These are phyloP conservation scores for Andrena haemorrhoa DNA, from an alignment of 2,888 invertebrate species.

Conservation along the genomic window DNA sequence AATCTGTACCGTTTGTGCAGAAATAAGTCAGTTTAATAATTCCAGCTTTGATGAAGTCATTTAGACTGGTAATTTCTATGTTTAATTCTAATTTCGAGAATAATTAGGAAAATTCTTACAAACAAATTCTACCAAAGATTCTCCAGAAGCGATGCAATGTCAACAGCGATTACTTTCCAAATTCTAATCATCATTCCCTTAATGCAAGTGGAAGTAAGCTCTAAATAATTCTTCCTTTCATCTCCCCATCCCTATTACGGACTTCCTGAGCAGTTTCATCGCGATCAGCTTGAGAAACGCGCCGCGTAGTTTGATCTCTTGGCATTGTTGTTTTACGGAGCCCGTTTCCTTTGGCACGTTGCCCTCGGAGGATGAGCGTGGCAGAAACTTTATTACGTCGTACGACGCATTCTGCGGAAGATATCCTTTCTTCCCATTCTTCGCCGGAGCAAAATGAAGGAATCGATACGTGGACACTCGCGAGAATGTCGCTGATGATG, in stretches of 20 bases:
- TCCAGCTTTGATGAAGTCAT: no score
- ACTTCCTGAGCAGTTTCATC: background rate
- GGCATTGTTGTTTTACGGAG: constrained; percentile 23
- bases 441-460: background rate
- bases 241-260: background rate
- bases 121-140: no score
- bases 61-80: no score
- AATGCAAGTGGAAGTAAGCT: no score
- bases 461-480: background rate
- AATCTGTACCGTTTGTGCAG: no score
- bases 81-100: no score
- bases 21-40: no score
- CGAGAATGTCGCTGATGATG: background rate
- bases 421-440: background rate
- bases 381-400: constrained; percentile 9
- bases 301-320: constrained; percentile 15
- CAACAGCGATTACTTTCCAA: no score
- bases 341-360: constrained; percentile 17
- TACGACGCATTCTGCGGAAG: background rate
- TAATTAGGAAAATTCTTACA: no score
- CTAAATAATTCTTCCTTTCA: no score
- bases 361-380: background rate
- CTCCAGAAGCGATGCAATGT: no score
- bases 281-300: background rate
- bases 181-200: no score